A percentile compares a stretch with the other conserved stretches of the same genome.
Evolutionary conservation across 1,140 invertebrate species (phyloP).

Genomic region (Panulirus ornatus): DNA sequence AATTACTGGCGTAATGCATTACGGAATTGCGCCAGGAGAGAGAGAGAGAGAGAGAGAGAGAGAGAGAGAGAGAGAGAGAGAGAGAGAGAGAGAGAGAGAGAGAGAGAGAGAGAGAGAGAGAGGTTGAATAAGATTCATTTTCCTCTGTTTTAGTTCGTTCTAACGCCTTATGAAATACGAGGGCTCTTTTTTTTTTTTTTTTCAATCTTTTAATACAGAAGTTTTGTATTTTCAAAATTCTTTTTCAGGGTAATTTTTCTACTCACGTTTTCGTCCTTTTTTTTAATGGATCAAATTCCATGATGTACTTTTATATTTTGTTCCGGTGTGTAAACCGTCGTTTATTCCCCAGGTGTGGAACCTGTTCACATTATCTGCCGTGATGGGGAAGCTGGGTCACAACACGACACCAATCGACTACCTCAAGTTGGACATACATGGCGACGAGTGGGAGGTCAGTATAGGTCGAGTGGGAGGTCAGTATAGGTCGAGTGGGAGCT

Average conservation of each 20-base stretch:
- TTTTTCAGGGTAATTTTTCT: neutral
- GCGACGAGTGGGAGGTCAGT: constrained; percentile 45
- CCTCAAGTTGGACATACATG: constrained; percentile 33
- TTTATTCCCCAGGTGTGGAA: constrained; percentile 12
- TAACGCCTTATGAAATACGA: too few relatives aligned
- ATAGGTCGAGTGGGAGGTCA: neutral
- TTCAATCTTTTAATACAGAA: too few relatives aligned
- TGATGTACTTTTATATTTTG: neutral
- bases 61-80: constrained; percentile 12
- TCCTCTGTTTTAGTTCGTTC: too few relatives aligned
- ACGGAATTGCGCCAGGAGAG: too few relatives aligned
- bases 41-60: neutral
- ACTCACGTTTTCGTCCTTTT: neutral
- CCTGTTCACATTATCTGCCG: constrained; percentile 16
- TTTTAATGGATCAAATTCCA: neutral
- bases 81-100: constrained; percentile 3
- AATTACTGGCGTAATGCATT: too few relatives aligned
- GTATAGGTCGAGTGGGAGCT: neutral
- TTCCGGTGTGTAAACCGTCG: neutral
- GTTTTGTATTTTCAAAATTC: constrained; percentile 10
- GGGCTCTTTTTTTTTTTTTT: neutral
- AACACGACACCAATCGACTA: constrained; percentile 28
- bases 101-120: neutral
- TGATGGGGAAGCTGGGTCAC: constrained; percentile 23
- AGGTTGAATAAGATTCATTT: too few relatives aligned